Conservation (phyloP, 2,797 vertebrate genomes). For the Knipowitschia caucasica region DNA sequence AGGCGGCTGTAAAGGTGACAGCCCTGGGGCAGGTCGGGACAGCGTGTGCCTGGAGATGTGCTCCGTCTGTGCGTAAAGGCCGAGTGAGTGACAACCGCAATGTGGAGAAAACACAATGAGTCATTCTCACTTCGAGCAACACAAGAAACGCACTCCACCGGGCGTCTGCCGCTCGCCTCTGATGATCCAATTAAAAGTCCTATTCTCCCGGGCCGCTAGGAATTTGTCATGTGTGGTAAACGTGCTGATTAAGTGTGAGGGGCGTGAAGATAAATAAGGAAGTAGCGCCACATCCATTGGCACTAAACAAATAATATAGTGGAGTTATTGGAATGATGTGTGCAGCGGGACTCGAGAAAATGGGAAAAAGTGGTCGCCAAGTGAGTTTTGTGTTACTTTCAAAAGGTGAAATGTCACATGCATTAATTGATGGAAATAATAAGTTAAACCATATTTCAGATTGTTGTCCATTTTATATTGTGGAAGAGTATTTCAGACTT, state of each 20-base stretch:
- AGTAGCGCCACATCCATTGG: constrained; percentile 28
- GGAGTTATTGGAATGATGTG: constrained; percentile 15
- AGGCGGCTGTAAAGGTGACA: constrained; percentile 6
- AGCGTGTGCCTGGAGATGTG: constrained; percentile 18
- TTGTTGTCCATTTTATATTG: too few species aligned
- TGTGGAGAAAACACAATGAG: constrained; percentile 43
- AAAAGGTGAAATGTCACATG: background rate
- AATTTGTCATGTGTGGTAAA: constrained; percentile 30
- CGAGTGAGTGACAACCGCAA: constrained; percentile 27
- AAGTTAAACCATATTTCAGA: too few species aligned
- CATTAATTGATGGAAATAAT: too few species aligned
- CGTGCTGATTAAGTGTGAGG: constrained; percentile 34
- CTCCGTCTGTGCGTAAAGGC: constrained; percentile 21
- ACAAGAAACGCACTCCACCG: constrained; percentile 14
- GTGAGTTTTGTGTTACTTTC: background rate
- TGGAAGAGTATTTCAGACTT: too few species aligned
- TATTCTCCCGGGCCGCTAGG: constrained; percentile 29
- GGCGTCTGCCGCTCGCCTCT: constrained; percentile 25
- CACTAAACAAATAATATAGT: constrained; percentile 18
- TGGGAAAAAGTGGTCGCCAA: background rate
- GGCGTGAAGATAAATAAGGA: constrained; percentile 6
- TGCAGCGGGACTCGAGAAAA: constrained; percentile 37
- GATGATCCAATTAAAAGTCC: constrained; percentile 47
- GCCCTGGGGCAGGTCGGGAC: constrained; percentile 12
- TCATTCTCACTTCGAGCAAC: constrained; percentile 49